Evolutionary conservation across 2,113 vertebrate species (phyloP).

Genomic region (Oryzias woworae): DNA sequence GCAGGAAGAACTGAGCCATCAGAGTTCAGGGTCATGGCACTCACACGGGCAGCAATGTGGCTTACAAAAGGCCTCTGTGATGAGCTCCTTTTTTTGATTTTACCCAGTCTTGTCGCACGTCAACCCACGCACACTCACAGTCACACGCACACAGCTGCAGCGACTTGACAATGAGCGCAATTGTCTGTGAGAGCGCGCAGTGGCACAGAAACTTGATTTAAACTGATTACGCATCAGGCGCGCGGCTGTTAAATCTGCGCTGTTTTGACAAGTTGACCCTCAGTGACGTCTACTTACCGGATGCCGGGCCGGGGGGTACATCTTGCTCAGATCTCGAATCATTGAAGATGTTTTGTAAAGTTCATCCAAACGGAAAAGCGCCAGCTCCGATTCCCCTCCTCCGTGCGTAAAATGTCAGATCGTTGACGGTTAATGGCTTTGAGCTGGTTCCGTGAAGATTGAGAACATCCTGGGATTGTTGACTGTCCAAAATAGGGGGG

Average conservation of each 20-base stretch:
- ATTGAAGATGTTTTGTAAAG: conserved; percentile 62
- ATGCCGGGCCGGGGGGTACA: conserved; percentile 74
- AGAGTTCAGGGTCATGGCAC: conserved; percentile 51
- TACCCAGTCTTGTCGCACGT: conserved; percentile 38
- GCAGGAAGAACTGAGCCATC: conserved; percentile 56
- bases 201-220: conserved; percentile 64
- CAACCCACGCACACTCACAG: conserved; percentile 37
- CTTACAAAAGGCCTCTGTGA: conserved; percentile 62
- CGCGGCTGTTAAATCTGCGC: conserved; percentile 49
- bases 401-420: conserved; percentile 56
- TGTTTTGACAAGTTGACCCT: conserved; percentile 35
- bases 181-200: conserved; percentile 63
- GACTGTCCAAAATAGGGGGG: conserved; percentile 1
- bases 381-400: conserved; percentile 2
- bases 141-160: conserved; percentile 48
- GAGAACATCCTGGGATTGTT: conserved; percentile 42
- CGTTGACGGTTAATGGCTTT: conserved; percentile 18
- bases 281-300: conserved; percentile 62
- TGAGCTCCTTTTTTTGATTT: conserved; percentile 42
- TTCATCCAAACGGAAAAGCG: conserved; percentile 51
- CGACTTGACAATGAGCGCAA: conserved; percentile 58
- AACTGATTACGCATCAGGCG: conserved; percentile 62
- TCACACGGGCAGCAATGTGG: conserved; percentile 33
- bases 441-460: conserved; percentile 20
- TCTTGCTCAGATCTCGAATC: conserved; percentile 78